Conservation (phyloP, 2,888 invertebrate species). For the Nasonia oneida region DNA sequence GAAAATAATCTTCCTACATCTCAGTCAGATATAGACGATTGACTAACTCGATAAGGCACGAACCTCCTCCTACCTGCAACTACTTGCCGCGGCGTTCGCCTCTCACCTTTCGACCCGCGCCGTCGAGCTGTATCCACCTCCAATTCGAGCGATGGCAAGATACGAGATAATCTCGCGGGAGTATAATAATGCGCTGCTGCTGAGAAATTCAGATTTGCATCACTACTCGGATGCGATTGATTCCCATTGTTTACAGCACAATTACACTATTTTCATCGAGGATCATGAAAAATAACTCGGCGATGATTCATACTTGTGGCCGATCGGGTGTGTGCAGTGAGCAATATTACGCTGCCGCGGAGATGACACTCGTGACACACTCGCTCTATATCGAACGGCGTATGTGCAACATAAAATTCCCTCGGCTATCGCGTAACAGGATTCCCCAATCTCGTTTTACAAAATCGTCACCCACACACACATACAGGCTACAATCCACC, state of each 20-base stretch:
- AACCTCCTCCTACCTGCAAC: conserved; percentile 5
- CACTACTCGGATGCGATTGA: not conserved
- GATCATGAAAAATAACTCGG: not conserved
- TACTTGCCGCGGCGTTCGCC: not conserved
- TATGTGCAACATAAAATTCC: conserved; percentile 26
- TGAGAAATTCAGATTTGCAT: not conserved
- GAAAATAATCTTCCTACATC: conserved; percentile 41
- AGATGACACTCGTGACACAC: not conserved
- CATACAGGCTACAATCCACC: not conserved
- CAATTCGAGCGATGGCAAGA: not conserved
- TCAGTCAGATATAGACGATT: conserved; percentile 34
- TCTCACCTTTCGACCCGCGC: conserved; percentile 35
- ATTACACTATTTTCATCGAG: conserved; percentile 30
- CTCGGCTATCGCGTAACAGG: conserved; percentile 41
- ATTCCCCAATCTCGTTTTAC: conserved; percentile 23
- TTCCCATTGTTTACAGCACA: not conserved
- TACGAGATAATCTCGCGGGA: not conserved
- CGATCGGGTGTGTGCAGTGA: not conserved
- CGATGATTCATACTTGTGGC: not conserved
- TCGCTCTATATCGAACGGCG: not conserved
- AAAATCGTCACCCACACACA: not conserved
- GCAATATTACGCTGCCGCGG: too few relatives aligned
- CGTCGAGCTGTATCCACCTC: conserved; percentile 11
- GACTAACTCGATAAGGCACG: conserved; percentile 20
- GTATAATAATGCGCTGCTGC: not conserved